Conservation (phyloP, 1,140 invertebrate genomes). For the Dryas iulia region DNA sequence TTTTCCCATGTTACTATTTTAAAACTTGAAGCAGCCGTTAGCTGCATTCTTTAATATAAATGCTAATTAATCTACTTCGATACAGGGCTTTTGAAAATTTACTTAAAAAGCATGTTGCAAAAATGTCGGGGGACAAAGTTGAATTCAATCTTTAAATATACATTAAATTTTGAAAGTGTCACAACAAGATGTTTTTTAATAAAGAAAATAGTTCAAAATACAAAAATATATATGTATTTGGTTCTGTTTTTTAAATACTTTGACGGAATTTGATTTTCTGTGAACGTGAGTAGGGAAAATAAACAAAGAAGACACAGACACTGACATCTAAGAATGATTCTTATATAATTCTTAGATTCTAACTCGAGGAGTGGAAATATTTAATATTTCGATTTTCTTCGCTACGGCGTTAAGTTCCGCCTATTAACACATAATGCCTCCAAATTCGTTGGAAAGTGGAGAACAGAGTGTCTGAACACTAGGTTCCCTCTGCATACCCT, state of each 20-base stretch:
- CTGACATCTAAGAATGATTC: no score
- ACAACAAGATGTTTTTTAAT: background rate
- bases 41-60: slow-evolving; percentile 20
- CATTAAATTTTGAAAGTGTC: background rate
- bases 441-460: no score
- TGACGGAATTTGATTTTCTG: no score
- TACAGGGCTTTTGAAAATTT: slow-evolving; percentile 6
- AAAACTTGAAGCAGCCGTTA: slow-evolving; percentile 19
- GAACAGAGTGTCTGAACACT: no score
- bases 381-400: no score
- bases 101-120: background rate
- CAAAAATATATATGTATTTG: background rate
- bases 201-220: background rate
- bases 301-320: no score
- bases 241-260: background rate
- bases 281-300: no score
- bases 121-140: background rate
- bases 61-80: slow-evolving; percentile 22
- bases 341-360: no score
- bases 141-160: background rate
- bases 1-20: slow-evolving; percentile 1
- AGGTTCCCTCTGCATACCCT: no score
- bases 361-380: no score
- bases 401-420: no score
- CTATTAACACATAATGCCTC: no score